phyloP scores from a whole-genome alignment of 2,797 vertebrate species.

The Poecilia velifera region DNA sequence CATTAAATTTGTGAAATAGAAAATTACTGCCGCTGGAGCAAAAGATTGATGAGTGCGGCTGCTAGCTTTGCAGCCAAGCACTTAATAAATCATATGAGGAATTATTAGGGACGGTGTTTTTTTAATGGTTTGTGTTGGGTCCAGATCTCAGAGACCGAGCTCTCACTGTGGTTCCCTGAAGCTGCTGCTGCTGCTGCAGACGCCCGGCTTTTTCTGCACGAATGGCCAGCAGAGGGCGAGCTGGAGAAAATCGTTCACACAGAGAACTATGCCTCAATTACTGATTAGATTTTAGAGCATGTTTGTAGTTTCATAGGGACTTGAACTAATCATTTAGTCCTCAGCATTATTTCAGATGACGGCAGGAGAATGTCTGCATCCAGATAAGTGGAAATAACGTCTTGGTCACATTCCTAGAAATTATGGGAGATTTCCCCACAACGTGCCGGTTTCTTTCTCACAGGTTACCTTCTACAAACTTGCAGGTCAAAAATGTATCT shows the following conservation, averaged over 20 bases:
- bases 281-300: not conserved
- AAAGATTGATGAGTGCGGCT: slow-evolving; percentile 85
- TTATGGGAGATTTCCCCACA: not conserved
- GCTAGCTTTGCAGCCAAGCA: slow-evolving; percentile 83
- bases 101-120: slow-evolving; percentile 73
- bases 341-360: not conserved
- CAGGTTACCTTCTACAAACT: not conserved
- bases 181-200: slow-evolving; percentile 18
- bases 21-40: slow-evolving; percentile 81
- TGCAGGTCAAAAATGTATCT: not conserved
- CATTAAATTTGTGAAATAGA: slow-evolving; percentile 85
- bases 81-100: slow-evolving; percentile 87
- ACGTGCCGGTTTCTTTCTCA: not conserved
- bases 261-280: not conserved
- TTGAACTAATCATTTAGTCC: not conserved
- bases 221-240: slow-evolving; percentile 5
- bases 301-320: not conserved
- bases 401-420: not conserved
- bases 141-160: slow-evolving; percentile 74
- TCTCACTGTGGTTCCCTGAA: slow-evolving; percentile 53
- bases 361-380: not conserved
- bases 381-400: not conserved
- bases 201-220: not conserved
- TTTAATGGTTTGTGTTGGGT: slow-evolving; percentile 71
- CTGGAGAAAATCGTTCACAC: not conserved